A percentile compares a stretch with the other conserved stretches of the same genome.
phyloP scores from a whole-genome alignment of 2,113 vertebrate genomes.

The Excalfactoria chinensis region DNA sequence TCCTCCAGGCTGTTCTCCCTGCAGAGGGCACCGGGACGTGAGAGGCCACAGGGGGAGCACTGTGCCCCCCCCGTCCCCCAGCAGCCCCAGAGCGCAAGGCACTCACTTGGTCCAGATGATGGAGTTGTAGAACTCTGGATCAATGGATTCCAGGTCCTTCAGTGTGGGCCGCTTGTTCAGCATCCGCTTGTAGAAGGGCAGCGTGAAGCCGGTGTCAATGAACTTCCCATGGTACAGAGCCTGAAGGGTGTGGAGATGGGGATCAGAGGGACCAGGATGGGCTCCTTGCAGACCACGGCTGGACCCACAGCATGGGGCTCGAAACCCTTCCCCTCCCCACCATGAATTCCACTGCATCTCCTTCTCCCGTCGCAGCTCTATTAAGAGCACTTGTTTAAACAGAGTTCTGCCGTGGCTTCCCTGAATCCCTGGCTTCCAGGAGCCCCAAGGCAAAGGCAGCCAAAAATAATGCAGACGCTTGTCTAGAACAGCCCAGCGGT shows the following conservation, averaged over 20 bases:
- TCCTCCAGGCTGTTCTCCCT: constrained; percentile 97
- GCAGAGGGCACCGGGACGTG: background rate
- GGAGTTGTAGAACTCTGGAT: constrained; percentile 98
- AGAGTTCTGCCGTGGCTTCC: constrained; percentile 60
- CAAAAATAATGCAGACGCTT: constrained; percentile 82
- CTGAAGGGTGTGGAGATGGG: constrained; percentile 48
- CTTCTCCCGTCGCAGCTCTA: constrained; percentile 33
- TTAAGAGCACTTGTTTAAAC: constrained; percentile 63
- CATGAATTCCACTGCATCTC: background rate
- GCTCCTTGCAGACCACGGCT: background rate
- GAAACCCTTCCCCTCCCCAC: background rate
- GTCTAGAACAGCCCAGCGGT: constrained; percentile 73
- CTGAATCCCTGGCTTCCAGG: constrained; percentile 70
- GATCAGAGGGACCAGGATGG: fast-evolving
- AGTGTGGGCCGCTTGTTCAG: constrained; percentile 96
- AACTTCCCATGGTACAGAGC: constrained; percentile 97
- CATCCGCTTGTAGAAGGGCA: constrained; percentile 99
- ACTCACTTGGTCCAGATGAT: constrained; percentile 99
- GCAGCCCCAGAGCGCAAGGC: background rate
- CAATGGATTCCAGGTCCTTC: constrained; percentile 98
- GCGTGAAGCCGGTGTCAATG: constrained; percentile 97
- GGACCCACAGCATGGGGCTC: fast-evolving
- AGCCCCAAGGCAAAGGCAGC: constrained; percentile 66
- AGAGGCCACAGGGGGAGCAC: background rate
- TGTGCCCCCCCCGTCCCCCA: fast-evolving